These are phyloP conservation scores for Drosophila arawakana DNA, from an alignment of 1,140 invertebrate species.

Conservation along the genomic window DNA sequence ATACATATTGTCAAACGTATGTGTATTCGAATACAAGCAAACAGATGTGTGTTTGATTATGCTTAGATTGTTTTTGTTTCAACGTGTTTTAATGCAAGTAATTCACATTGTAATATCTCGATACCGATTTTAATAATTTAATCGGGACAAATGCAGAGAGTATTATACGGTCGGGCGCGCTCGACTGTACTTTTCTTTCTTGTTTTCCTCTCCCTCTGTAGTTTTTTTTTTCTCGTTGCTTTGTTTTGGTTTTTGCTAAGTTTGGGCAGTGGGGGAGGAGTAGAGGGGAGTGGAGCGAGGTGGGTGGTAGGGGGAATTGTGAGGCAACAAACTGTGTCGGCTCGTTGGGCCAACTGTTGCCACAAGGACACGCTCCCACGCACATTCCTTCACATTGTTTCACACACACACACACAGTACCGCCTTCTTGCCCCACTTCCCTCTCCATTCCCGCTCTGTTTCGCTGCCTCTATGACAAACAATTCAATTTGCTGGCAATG, in stretches of 20 bases:
- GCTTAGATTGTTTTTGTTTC: no score
- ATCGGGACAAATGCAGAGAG: no score
- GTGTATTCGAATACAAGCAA: no score
- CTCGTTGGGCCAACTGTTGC: slow-evolving; percentile 51
- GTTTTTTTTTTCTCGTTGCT: slow-evolving; percentile 14
- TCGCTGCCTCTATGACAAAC: slow-evolving; percentile 50
- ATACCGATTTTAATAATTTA: no score
- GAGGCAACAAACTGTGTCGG: slow-evolving; percentile 15
- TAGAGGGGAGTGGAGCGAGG: neutral
- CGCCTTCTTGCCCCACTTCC: neutral
- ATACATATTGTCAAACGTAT: no score
- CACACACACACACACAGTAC: slow-evolving; percentile 6
- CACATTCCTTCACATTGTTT: slow-evolving; percentile 13
- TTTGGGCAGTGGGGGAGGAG: slow-evolving; percentile 2
- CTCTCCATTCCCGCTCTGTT: neutral
- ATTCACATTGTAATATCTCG: no score
- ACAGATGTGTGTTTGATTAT: no score
- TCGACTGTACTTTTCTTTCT: no score
- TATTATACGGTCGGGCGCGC: no score
- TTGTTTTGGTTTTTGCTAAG: slow-evolving; percentile 43
- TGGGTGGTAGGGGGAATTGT: slow-evolving; percentile 2
- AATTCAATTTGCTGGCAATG: slow-evolving; percentile 71
- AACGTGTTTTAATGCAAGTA: no score
- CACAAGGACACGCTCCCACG: slow-evolving; percentile 47
- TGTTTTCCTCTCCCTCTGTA: neutral